phyloP scores from a whole-genome alignment of 2,797 vertebrate species.

The Tamandua tetradactyla region DNA sequence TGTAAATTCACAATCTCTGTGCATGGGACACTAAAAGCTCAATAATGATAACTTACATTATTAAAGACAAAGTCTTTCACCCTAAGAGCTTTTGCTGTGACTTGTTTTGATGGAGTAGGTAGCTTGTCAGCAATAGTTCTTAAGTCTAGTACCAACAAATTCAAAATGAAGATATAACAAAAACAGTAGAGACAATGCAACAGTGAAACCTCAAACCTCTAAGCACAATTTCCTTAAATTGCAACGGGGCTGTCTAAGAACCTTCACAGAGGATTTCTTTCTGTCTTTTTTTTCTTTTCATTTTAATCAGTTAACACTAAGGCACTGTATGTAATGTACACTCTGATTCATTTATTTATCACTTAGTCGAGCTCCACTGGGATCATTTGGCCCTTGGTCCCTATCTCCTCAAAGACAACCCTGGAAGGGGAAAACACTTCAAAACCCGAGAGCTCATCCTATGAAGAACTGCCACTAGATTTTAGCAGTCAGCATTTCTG shows the following conservation, averaged over 20 bases:
- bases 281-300: background rate
- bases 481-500: background rate
- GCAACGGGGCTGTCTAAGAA: background rate
- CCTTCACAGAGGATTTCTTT: background rate
- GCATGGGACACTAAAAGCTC: background rate
- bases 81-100: background rate
- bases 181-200: background rate
- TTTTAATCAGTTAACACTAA: conserved; percentile 46
- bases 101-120: background rate
- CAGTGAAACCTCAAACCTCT: conserved; percentile 39
- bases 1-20: conserved; percentile 32
- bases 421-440: background rate
- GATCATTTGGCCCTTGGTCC: background rate
- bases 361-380: background rate
- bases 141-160: conserved; percentile 24
- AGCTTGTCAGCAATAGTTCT: conserved; percentile 28
- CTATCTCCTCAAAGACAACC: background rate
- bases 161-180: conserved; percentile 42
- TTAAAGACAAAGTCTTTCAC: conserved; percentile 38
- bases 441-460: background rate
- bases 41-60: conserved; percentile 27
- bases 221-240: conserved; percentile 53
- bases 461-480: background rate
- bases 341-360: background rate
- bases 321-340: background rate